A percentile compares a stretch with the other conserved stretches of the same genome.
Evolutionary conservation across 2,113 vertebrate species (phyloP).

Genomic region (Solea senegalensis): DNA sequence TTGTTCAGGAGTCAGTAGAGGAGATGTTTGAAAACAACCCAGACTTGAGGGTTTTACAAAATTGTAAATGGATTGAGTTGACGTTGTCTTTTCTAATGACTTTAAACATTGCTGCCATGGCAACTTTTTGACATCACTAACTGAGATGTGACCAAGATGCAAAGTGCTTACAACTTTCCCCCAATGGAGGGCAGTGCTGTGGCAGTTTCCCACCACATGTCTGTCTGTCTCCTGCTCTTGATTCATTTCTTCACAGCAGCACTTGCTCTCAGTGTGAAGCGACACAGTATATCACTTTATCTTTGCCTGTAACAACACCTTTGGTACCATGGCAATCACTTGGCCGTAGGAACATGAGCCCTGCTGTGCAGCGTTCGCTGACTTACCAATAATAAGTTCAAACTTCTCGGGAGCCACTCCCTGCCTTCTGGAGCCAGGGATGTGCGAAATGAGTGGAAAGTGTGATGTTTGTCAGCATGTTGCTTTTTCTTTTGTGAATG

Average conservation of each 20-base stretch:
- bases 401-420: neutral
- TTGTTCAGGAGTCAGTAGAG: too few relatives aligned
- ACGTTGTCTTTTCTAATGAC: neutral
- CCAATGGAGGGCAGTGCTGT: constrained; percentile 11
- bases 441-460: constrained; percentile 23
- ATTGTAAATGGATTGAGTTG: neutral
- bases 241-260: constrained; percentile 1
- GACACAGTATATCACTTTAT: neutral
- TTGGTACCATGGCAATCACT: neutral
- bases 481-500: constrained; percentile 26
- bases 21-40: too few relatives aligned
- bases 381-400: neutral
- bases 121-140: neutral
- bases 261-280: neutral
- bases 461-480: constrained; percentile 26
- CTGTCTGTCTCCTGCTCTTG: neutral
- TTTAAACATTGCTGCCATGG: neutral
- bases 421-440: neutral
- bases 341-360: neutral
- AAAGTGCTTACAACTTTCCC: neutral
- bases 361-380: neutral
- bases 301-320: neutral
- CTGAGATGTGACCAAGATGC: neutral
- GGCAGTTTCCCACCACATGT: neutral
- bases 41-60: too few relatives aligned